A percentile compares a stretch with the other conserved stretches of the same genome.
Conservation (phyloP, 2,888 invertebrate species). For the Sericinus montela region DNA sequence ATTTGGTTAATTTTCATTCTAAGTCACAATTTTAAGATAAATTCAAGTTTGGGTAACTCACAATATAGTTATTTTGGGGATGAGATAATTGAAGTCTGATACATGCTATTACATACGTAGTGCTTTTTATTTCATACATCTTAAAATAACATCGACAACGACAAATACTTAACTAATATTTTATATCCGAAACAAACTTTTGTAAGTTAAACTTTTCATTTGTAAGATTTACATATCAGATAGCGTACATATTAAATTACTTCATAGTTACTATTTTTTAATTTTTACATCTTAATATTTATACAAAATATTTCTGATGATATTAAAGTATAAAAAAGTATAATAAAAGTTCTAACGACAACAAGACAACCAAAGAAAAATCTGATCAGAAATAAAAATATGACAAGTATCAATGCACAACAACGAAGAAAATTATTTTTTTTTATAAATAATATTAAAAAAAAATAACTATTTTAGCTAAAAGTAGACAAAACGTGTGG, state of each 20-base stretch:
- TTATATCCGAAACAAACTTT: not conserved
- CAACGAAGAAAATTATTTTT: too few species aligned
- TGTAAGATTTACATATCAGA: not conserved
- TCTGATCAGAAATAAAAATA: not conserved
- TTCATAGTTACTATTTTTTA: not conserved
- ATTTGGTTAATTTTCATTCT: not conserved
- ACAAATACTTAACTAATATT: not conserved
- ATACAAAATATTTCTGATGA: not conserved
- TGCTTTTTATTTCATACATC: constrained; percentile 12
- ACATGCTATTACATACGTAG: constrained; percentile 23
- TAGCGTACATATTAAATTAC: not conserved
- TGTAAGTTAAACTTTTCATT: too few species aligned
- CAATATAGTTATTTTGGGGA: not conserved
- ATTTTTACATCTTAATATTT: not conserved
- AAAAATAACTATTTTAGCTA: too few species aligned
- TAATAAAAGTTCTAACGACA: not conserved
- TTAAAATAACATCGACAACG: constrained; percentile 14
- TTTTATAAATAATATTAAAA: too few species aligned
- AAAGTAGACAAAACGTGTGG: too few species aligned
- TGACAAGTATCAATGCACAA: too few species aligned
- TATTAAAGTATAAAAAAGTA: not conserved
- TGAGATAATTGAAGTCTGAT: not conserved
- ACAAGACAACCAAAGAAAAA: too few species aligned
- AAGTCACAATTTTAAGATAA: not conserved
- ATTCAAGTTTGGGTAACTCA: not conserved